Percentiles rank a stretch among this genome's conserved stretches.
phyloP scores from a whole-genome alignment of 2,888 invertebrate species.

The Drosophila mercatorum region DNA sequence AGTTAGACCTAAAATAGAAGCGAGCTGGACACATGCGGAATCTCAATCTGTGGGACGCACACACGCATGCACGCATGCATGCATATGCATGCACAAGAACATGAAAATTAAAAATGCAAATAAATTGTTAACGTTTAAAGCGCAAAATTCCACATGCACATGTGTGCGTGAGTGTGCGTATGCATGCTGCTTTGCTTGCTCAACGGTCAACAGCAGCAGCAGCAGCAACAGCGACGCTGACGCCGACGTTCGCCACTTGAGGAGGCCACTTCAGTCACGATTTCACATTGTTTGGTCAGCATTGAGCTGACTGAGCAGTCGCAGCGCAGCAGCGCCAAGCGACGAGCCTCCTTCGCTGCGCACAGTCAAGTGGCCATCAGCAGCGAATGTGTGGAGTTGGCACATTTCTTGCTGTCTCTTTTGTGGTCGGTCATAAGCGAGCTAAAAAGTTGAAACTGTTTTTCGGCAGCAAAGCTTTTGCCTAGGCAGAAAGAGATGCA shows the following conservation, averaged over 20 bases:
- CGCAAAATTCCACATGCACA: constrained; percentile 68
- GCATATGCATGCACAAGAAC: constrained; percentile 44
- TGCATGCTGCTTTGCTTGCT: constrained; percentile 9
- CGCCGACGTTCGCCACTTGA: constrained; percentile 57
- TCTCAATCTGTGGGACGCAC: constrained; percentile 22
- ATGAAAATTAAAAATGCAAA: constrained; percentile 81
- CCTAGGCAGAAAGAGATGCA: constrained; percentile 9
- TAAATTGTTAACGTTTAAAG: constrained; percentile 78
- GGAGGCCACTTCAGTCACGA: constrained; percentile 78
- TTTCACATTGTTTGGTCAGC: constrained; percentile 61
- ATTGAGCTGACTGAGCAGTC: constrained; percentile 47
- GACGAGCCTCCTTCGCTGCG: constrained; percentile 71
- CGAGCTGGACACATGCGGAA: constrained; percentile 33
- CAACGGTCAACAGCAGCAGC: constrained; percentile 27
- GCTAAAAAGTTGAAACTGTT: constrained; percentile 18
- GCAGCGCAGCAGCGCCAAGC: constrained; percentile 51
- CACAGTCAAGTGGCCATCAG: constrained; percentile 48
- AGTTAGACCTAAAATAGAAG: constrained; percentile 80
- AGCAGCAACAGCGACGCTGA: constrained; percentile 3
- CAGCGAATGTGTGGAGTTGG: constrained; percentile 31
- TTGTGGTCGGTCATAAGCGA: constrained; percentile 46
- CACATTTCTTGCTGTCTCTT: constrained; percentile 30
- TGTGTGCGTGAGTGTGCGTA: constrained; percentile 10
- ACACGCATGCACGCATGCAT: constrained; percentile 15
- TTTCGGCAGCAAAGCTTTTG: constrained; percentile 29